Conservation (phyloP, 2,113 vertebrate genomes). For the Candoia aspera region DNA sequence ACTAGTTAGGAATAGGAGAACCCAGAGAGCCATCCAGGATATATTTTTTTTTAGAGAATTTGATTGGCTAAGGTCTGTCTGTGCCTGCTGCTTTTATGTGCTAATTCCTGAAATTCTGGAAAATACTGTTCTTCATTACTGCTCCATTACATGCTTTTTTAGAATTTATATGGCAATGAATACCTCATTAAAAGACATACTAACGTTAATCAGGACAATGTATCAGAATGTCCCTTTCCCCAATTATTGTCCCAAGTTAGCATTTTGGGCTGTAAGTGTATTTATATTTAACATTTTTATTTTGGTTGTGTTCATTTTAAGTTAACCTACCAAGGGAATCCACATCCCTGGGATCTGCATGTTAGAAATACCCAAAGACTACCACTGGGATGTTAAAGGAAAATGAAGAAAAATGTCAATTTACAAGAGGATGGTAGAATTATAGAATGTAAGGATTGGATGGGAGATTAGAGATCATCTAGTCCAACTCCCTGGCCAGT, state of each 20-base stretch:
- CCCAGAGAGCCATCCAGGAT: neutral
- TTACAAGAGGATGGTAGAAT: neutral
- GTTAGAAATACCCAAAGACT: neutral
- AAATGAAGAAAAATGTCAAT: neutral
- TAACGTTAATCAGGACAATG: neutral
- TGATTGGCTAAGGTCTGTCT: conserved; percentile 5
- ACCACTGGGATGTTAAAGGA: neutral
- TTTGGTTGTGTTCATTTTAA: neutral
- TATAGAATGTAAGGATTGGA: neutral
- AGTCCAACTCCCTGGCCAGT: neutral
- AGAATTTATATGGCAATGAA: neutral
- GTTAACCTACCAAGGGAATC: neutral
- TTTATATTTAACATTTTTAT: neutral
- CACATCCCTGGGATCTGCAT: neutral
- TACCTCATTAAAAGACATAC: neutral
- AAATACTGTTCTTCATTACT: neutral
- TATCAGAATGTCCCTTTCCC: neutral
- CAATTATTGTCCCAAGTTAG: neutral
- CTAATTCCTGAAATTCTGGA: neutral
- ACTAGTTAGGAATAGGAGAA: neutral
- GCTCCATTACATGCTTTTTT: neutral
- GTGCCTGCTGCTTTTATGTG: conserved; percentile 5
- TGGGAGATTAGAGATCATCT: neutral
- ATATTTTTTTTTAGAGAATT: neutral
- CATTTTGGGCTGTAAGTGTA: neutral